phyloP scores from a whole-genome alignment of 2,797 vertebrate species.

The Muscicapa striata region DNA sequence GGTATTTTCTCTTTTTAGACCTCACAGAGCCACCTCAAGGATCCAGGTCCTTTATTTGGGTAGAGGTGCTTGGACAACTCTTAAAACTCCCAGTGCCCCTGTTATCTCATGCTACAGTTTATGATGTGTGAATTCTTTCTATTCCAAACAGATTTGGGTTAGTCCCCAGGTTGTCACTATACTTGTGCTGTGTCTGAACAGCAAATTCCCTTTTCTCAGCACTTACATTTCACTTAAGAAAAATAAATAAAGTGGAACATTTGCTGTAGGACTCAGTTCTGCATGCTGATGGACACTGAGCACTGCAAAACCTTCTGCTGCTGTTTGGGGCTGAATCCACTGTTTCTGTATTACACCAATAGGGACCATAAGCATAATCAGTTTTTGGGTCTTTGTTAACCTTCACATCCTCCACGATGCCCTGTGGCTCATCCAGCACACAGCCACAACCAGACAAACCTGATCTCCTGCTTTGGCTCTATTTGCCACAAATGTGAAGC shows the following conservation, averaged over 20 bases:
- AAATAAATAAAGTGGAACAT: rapidly evolving
- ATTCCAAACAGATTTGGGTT: neutral
- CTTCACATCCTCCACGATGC: no score
- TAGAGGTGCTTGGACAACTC: neutral
- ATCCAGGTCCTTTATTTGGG: neutral
- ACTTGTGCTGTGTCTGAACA: neutral
- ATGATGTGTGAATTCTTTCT: rapidly evolving
- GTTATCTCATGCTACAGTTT: neutral
- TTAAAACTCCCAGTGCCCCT: neutral
- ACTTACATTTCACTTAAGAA: neutral
- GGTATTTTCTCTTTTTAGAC: neutral
- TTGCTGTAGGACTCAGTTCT: neutral
- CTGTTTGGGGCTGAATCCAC: neutral
- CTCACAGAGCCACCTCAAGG: neutral
- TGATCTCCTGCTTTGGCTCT: neutral
- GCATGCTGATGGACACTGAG: neutral
- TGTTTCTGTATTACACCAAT: neutral
- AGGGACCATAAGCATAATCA: neutral
- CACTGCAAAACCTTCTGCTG: neutral
- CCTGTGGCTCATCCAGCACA: neutral
- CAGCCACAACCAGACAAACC: neutral
- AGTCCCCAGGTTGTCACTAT: rapidly evolving
- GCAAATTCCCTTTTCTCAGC: neutral
- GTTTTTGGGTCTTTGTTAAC: neutral
- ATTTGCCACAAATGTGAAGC: neutral